Percentiles rank a stretch among this genome's conserved stretches.
Evolutionary conservation across 1,140 invertebrate species (phyloP).

Genomic region (Nymphalis io): DNA sequence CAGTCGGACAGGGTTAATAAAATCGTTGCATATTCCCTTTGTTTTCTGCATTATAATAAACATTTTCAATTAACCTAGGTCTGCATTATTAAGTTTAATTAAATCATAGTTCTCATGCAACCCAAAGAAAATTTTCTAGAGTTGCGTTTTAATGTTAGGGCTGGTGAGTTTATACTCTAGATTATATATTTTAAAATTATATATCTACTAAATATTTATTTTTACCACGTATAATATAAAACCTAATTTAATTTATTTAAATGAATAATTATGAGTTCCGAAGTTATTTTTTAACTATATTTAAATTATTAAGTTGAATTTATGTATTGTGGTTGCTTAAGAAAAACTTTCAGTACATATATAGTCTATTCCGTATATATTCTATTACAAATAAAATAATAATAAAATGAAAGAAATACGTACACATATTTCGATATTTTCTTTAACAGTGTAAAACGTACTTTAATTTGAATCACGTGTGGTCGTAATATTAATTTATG

Average conservation of each 20-base stretch:
- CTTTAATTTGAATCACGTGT: slow-evolving; percentile 4
- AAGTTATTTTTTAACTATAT: no score
- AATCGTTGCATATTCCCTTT: slow-evolving; percentile 48
- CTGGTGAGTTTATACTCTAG: slow-evolving; percentile 30
- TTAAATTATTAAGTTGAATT: no score
- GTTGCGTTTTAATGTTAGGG: slow-evolving; percentile 43
- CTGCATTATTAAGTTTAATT: slow-evolving; percentile 69
- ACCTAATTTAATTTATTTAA: not conserved
- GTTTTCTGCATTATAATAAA: slow-evolving; percentile 54
- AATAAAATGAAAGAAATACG: no score
- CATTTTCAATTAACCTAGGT: slow-evolving; percentile 67
- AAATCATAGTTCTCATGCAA: slow-evolving; percentile 67
- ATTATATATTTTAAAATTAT: no score
- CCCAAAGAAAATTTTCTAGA: slow-evolving; percentile 47
- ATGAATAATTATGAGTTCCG: no score
- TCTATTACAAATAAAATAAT: no score
- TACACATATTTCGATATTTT: not conserved
- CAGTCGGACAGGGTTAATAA: slow-evolving; percentile 58
- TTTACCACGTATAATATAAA: not conserved
- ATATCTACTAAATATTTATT: not conserved
- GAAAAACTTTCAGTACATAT: no score
- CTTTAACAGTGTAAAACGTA: slow-evolving; percentile 1
- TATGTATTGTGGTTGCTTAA: no score
- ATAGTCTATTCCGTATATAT: no score
- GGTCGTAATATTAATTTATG: slow-evolving; percentile 26